These are phyloP conservation scores for Oryzias sinensis DNA, from an alignment of 2,797 vertebrate genomes.

Conservation along the genomic window DNA sequence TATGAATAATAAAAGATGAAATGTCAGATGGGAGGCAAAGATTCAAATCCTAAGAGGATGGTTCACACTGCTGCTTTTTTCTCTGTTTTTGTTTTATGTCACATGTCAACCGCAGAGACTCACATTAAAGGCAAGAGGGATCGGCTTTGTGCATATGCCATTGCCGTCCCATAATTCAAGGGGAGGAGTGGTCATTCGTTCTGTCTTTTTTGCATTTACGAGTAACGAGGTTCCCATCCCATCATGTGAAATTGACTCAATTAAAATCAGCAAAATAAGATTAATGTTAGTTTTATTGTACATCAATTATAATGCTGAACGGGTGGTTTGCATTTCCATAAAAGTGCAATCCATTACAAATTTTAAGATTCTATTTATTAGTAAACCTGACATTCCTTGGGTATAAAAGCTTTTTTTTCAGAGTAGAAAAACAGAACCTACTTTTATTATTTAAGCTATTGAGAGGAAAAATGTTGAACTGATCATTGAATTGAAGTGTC, in stretches of 20 bases:
- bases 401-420: slow-evolving; percentile 20
- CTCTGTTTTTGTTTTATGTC: slow-evolving; percentile 14
- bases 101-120: too few species aligned
- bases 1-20: slow-evolving; percentile 49
- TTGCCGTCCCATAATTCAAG: slow-evolving; percentile 16
- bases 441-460: too few species aligned
- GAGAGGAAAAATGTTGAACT: too few species aligned
- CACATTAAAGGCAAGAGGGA: too few species aligned
- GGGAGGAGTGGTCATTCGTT: slow-evolving; percentile 16
- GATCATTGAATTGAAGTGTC: too few species aligned
- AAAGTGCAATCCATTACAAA: slow-evolving; percentile 50
- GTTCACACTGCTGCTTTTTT: slow-evolving; percentile 32
- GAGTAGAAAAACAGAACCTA: slow-evolving; percentile 9
- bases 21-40: slow-evolving; percentile 26
- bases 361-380: slow-evolving; percentile 18
- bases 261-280: slow-evolving; percentile 65
- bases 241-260: slow-evolving; percentile 58
- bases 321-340: slow-evolving; percentile 36
- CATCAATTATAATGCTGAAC: slow-evolving; percentile 65
- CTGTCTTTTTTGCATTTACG: slow-evolving; percentile 39
- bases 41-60: slow-evolving; percentile 39
- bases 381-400: slow-evolving; percentile 43
- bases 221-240: slow-evolving; percentile 42
- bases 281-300: slow-evolving; percentile 66
- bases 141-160: too few species aligned